Evolutionary conservation across 2,113 vertebrate species (phyloP).

Genomic region (Hyperoodon ampullatus): DNA sequence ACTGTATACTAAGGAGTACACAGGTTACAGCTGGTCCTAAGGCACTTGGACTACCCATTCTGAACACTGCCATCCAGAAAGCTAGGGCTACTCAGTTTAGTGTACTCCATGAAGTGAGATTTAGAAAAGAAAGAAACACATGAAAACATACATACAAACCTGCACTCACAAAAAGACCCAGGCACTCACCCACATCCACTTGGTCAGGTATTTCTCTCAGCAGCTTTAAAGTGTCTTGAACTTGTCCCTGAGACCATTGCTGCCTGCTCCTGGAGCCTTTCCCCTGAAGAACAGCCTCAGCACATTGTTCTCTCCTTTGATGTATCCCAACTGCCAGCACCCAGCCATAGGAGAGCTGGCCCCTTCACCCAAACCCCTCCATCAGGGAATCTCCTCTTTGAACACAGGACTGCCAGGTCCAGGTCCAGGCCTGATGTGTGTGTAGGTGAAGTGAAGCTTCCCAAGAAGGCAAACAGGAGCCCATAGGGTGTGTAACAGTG

Average conservation of each 20-base stretch:
- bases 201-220: background rate
- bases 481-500: accelerated
- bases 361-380: too few species aligned
- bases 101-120: background rate
- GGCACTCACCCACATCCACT: background rate
- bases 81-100: background rate
- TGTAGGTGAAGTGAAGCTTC: background rate
- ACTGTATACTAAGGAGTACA: background rate
- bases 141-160: background rate
- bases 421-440: background rate
- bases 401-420: background rate
- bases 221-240: accelerated
- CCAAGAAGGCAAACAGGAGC: background rate
- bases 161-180: background rate
- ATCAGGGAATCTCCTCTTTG: background rate
- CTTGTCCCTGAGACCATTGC: background rate
- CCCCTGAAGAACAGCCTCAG: background rate
- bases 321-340: background rate
- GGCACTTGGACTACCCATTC: background rate
- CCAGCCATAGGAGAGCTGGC: background rate
- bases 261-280: background rate
- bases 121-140: background rate
- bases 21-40: background rate
- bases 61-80: background rate
- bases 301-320: background rate